Evolutionary conservation across 1,140 invertebrate species (phyloP).

Genomic region (Tenebrio molitor): DNA sequence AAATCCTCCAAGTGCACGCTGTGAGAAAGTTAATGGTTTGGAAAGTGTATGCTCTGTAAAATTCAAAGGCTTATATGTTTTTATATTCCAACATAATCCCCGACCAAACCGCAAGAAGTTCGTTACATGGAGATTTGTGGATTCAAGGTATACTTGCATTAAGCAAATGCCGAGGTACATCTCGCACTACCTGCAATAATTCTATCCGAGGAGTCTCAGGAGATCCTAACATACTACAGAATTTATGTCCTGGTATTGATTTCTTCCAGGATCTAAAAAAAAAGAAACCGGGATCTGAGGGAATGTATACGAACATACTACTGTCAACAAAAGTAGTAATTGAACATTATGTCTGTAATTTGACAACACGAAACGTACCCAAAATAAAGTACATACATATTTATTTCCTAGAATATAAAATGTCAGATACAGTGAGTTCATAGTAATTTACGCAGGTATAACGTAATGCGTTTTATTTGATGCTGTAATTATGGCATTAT

Average conservation of each 20-base stretch:
- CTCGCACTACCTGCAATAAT: slow-evolving; percentile 22
- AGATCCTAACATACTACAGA: background rate
- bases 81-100: slow-evolving; percentile 9
- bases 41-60: slow-evolving; percentile 37
- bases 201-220: slow-evolving; percentile 5
- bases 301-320: too few species aligned
- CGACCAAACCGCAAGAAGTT: background rate
- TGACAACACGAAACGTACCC: too few species aligned
- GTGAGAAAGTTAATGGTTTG: slow-evolving; percentile 10
- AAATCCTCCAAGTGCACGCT: slow-evolving; percentile 23
- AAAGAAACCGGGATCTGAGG: background rate
- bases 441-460: too few species aligned
- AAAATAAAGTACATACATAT: too few species aligned
- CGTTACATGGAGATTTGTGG: slow-evolving; percentile 17
- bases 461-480: too few species aligned
- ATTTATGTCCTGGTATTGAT: slow-evolving; percentile 16
- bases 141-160: slow-evolving; percentile 8
- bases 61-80: slow-evolving; percentile 25
- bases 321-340: too few species aligned
- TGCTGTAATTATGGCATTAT: too few species aligned
- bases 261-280: background rate
- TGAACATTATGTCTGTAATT: too few species aligned
- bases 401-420: too few species aligned
- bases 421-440: too few species aligned
- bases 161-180: slow-evolving; percentile 19